These are phyloP conservation scores for Cygnus buccinator DNA, from an alignment of 2,113 vertebrate species.

Conservation along the genomic window DNA sequence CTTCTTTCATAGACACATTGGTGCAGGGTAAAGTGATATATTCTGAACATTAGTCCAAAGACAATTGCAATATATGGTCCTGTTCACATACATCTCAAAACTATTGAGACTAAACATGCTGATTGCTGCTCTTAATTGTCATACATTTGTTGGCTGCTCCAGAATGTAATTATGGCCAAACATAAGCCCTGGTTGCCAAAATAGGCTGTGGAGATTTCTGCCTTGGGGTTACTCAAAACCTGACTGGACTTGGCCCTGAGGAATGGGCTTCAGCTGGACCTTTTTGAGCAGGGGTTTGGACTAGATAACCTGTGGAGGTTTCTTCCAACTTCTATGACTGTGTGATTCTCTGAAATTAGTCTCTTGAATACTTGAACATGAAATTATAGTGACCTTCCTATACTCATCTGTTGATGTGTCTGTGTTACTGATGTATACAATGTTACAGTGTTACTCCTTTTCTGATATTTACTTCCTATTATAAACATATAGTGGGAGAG, in stretches of 20 bases:
- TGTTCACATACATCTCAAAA: not conserved
- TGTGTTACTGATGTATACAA: not conserved
- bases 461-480: not conserved
- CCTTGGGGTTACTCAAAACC: not conserved
- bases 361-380: not conserved
- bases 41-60: not conserved
- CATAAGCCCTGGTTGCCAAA: not conserved
- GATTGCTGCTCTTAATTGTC: not conserved
- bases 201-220: not conserved
- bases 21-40: not conserved
- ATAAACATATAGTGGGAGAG: not conserved
- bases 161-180: not conserved
- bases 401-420: not conserved
- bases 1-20: not conserved
- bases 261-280: not conserved
- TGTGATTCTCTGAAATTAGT: not conserved
- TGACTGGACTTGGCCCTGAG: not conserved
- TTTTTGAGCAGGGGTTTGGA: fast-evolving
- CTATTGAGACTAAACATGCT: not conserved
- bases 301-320: not conserved
- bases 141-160: not conserved
- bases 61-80: not conserved
- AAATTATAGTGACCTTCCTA: not conserved
- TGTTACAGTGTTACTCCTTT: not conserved
- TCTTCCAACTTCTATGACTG: not conserved